Evolutionary conservation across 2,797 vertebrate species (phyloP), one percentile per base, ranked within the genome.

Genomic region (Diplodus puntazzo): DNA sequence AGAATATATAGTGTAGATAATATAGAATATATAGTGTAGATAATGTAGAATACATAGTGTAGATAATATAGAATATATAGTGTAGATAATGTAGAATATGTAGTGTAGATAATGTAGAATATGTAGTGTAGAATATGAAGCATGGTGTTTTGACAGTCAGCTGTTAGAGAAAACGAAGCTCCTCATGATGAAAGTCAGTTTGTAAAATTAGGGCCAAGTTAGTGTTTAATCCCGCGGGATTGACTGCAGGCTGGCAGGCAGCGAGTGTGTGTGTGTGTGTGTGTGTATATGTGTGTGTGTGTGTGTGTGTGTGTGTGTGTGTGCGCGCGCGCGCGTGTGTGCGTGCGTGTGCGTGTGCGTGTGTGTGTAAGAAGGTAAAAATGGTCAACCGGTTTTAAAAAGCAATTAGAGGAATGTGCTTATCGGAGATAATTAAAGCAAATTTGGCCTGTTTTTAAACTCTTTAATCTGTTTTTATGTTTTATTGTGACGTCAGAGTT

Each of bases 351-450:
- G 77, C 58, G 77, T 58, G 71, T 58, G 71, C 60, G 59, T 50
- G 70, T 61, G 77, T 61, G 55, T 39, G 69, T 46, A 69, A 61
- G 74, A 66, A 81, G 73, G 85, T 78, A 86, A 77, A 89, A 90
- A 88, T 88, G 70, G 65, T 82, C 75, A 83, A 73, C 71, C 73
- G 86, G 82, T 87, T 88, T 86, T 80, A 88, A 89, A 91, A 92
- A 91, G 84, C 78, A 89, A 91, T 92, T 88, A 89, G 75, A 90
- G 66, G 86, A 93, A 89, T 93, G 90, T 86, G 81, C 81, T 93
- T 90, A 88, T 79, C 84, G 70, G 76, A 88, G 86, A 93, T 86
- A 89, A 88, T 88, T 91, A 92, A 90, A 86, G 73, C 21, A 80
- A 87, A 86, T 87, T 85, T 80, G 69, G 69, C 45, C 52, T 49